phyloP scores from a whole-genome alignment of 2,888 invertebrate genomes.

The Meiosimyza platycephala region DNA sequence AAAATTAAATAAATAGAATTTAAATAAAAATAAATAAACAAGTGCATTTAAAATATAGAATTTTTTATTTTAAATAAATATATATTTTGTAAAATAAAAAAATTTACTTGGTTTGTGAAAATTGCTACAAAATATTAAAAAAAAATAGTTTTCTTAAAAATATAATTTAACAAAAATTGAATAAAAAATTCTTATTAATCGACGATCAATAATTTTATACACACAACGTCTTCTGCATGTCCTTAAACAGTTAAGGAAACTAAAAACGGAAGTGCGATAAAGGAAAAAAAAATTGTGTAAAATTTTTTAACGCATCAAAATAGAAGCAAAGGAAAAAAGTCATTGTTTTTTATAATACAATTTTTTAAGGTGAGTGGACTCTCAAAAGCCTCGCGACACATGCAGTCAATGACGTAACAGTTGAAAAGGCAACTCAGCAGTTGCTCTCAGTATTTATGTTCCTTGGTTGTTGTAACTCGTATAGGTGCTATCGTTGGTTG shows the following conservation, averaged over 20 bases:
- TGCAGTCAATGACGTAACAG: too few relatives aligned
- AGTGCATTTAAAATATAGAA: conserved; percentile 38
- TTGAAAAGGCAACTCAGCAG: too few relatives aligned
- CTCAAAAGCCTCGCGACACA: not conserved
- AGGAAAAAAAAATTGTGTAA: not conserved
- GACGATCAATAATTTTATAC: too few relatives aligned
- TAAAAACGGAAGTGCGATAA: not conserved
- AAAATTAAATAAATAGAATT: conserved; percentile 40
- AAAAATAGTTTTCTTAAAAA: not conserved
- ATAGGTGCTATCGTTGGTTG: too few relatives aligned
- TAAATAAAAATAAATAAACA: conserved; percentile 35
- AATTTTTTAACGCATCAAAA: not conserved
- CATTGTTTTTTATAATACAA: not conserved
- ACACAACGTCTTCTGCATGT: too few relatives aligned
- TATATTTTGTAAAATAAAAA: not conserved
- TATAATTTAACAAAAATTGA: too few relatives aligned
- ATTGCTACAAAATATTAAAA: not conserved
- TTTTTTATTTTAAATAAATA: not conserved
- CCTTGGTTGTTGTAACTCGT: too few relatives aligned
- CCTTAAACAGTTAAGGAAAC: too few relatives aligned
- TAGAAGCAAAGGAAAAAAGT: not conserved
- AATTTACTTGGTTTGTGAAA: not conserved
- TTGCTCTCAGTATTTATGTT: too few relatives aligned
- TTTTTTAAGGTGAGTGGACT: conserved; percentile 3
- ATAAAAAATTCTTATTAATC: too few relatives aligned